Evolutionary conservation across 2,888 invertebrate species (phyloP).

Genomic region (Idaea straminata): DNA sequence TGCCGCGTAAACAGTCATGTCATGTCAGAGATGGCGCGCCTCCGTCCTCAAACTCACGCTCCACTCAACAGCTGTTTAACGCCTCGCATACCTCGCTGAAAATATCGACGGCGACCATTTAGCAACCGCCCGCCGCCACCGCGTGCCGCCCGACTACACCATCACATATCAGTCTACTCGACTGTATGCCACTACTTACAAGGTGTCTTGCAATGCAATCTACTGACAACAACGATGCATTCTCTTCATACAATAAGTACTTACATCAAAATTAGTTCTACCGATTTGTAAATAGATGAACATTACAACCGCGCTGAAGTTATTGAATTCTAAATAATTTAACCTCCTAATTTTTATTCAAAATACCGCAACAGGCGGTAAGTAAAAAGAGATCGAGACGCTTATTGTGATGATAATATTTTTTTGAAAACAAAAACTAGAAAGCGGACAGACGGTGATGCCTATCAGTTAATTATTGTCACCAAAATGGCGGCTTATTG

Average conservation of each 20-base stretch:
- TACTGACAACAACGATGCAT: slow-evolving; percentile 24
- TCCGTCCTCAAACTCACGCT: slow-evolving; percentile 32
- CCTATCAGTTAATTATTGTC: slow-evolving; percentile 79
- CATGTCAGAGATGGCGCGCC: slow-evolving; percentile 32
- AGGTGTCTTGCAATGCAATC: slow-evolving; percentile 27
- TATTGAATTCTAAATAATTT: slow-evolving; percentile 63
- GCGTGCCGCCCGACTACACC: slow-evolving; percentile 9
- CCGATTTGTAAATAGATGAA: slow-evolving; percentile 57
- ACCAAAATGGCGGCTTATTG: slow-evolving; percentile 75
- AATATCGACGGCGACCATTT: slow-evolving; percentile 55
- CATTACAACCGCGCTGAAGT: slow-evolving; percentile 52
- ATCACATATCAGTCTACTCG: not conserved
- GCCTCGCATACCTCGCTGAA: slow-evolving; percentile 58
- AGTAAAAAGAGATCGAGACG: slow-evolving; percentile 73
- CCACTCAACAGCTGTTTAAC: slow-evolving; percentile 61
- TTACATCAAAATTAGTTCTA: slow-evolving; percentile 56
- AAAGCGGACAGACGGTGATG: slow-evolving; percentile 72
- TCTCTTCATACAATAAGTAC: slow-evolving; percentile 33
- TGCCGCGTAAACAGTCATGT: slow-evolving; percentile 36
- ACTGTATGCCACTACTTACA: not conserved
- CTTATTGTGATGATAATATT: slow-evolving; percentile 79
- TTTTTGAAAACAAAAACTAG: slow-evolving; percentile 78
- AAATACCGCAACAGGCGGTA: slow-evolving; percentile 75
- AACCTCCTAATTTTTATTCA: slow-evolving; percentile 72
- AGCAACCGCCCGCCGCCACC: slow-evolving; percentile 32